Evolutionary conservation across 2,113 vertebrate genomes (phyloP).

Genomic region (Chloebia gouldiae): DNA sequence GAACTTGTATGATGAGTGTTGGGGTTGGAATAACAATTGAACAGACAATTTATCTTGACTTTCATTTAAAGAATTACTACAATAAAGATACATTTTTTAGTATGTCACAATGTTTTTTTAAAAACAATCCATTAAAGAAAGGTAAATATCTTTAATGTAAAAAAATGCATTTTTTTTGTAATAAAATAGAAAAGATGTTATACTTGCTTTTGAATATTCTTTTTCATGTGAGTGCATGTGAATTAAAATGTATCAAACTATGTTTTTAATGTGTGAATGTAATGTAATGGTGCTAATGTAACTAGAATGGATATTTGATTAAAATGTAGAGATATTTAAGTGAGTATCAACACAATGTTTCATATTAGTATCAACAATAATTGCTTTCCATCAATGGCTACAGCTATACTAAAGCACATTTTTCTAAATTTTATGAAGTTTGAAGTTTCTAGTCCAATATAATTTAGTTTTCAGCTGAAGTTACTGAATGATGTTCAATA

Average conservation of each 20-base stretch:
- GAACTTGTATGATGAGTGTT: neutral
- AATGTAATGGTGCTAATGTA: neutral
- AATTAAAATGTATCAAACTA: neutral
- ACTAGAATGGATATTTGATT: neutral
- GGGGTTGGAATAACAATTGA: neutral
- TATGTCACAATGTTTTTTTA: neutral
- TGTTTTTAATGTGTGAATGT: neutral
- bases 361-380: neutral
- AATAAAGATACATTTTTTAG: neutral
- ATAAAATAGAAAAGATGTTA: neutral
- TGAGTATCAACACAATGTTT: neutral
- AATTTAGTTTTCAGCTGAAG: neutral
- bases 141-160: neutral
- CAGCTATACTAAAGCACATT: neutral
- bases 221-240: neutral
- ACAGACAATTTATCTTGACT: neutral
- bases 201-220: neutral
- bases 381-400: neutral
- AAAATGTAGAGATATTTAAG: neutral
- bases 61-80: neutral
- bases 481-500: neutral
- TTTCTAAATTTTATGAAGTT: neutral
- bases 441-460: neutral
- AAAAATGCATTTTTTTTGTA: neutral
- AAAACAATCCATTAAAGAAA: neutral